These are phyloP conservation scores for Antheraea mylitta DNA, from an alignment of 1,140 invertebrate genomes.

Conservation along the genomic window DNA sequence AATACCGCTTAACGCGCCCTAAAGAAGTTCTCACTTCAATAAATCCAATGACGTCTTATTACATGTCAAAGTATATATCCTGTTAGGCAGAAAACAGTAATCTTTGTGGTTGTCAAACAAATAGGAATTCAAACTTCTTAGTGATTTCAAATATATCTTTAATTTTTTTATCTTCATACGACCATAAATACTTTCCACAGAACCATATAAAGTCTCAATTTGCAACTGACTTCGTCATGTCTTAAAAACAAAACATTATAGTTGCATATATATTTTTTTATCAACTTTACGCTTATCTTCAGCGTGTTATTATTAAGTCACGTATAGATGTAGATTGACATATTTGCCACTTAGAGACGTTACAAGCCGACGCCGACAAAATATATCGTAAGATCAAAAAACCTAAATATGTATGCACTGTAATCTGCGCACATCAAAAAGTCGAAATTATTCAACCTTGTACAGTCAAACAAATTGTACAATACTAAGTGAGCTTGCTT, in stretches of 20 bases:
- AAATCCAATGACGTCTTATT: too few relatives aligned
- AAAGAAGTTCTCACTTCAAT: too few relatives aligned
- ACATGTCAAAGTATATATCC: too few relatives aligned
- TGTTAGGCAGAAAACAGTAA: too few relatives aligned
- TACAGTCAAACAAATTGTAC: not conserved
- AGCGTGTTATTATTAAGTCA: not conserved
- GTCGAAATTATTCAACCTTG: not conserved
- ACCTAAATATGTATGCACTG: not conserved
- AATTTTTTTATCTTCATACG: too few relatives aligned
- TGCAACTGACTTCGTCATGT: not conserved
- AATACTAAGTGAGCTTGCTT: too few relatives aligned
- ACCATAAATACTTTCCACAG: too few relatives aligned
- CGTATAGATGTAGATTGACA: conserved; percentile 2
- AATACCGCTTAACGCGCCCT: too few relatives aligned
- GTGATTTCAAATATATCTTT: too few relatives aligned
- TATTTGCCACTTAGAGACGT: not conserved
- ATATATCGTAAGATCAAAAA: not conserved
- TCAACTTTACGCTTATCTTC: not conserved
- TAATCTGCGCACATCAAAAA: not conserved
- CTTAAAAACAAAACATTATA: not conserved
- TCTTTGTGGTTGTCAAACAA: too few relatives aligned
- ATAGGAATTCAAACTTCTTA: too few relatives aligned
- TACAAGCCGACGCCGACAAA: not conserved
- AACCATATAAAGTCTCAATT: not conserved
- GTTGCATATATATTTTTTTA: not conserved